Conservation (phyloP, 1,140 invertebrate genomes). For the Capitella teleta region DNA sequence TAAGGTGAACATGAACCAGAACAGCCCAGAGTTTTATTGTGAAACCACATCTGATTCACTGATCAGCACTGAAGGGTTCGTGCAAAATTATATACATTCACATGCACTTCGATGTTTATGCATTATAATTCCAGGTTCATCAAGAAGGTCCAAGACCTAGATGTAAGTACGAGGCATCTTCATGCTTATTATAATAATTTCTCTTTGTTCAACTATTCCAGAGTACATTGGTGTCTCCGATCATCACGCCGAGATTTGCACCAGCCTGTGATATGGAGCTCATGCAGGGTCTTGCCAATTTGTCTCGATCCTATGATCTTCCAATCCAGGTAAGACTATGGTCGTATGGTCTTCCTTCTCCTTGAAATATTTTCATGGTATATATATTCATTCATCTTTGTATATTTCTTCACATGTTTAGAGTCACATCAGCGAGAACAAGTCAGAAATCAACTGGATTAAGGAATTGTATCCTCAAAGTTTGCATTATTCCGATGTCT, state of each 20-base stretch:
- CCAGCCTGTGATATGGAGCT: conserved; percentile 61
- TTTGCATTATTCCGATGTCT: conserved; percentile 60
- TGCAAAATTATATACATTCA: not conserved
- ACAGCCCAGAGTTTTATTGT: conserved; percentile 50
- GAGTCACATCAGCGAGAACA: conserved; percentile 50
- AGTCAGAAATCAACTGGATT: conserved; percentile 57
- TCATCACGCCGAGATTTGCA: conserved; percentile 80
- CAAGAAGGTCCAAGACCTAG: not conserved
- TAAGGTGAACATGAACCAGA: conserved; percentile 74
- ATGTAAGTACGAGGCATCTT: not conserved
- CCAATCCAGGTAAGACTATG: conserved; percentile 59
- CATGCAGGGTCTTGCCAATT: conserved; percentile 53
- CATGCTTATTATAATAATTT: not conserved
- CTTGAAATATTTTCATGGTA: not conserved
- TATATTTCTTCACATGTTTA: not conserved
- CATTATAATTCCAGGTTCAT: not conserved
- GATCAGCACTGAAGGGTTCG: conserved; percentile 47
- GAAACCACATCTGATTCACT: conserved; percentile 50
- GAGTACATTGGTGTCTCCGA: conserved; percentile 61
- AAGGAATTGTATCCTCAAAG: conserved; percentile 49
- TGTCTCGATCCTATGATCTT: conserved; percentile 59
- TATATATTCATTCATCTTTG: not conserved
- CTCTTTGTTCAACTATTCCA: conserved; percentile 27
- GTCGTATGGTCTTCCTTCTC: not conserved
- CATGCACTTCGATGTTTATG: not conserved